Evolutionary conservation across 2,113 vertebrate genomes (phyloP), one percentile per base, ranked within the genome.

Genomic region (Gadus chalcogrammus): DNA sequence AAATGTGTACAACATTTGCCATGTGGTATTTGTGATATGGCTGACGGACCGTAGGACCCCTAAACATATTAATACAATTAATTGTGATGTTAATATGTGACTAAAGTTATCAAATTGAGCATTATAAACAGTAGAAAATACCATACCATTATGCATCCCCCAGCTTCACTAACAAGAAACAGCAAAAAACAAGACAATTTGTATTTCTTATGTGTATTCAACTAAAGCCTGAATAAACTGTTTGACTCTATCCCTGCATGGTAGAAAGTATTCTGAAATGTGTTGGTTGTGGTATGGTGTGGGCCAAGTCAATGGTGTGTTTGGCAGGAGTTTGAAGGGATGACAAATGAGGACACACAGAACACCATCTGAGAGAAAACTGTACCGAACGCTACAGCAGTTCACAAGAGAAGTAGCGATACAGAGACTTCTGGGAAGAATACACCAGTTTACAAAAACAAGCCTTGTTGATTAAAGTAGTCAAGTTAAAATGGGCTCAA

Each of bases 311-410:
- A 3, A n/a, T 28, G 0, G 59, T 62, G 58, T 17, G 38, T 76
- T 68, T 90, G 84, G 80, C 83, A 88, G 82, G 65, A 79, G 75
- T 73, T 75, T 74, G 74, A 83, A 69, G 85, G 76, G 83, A 88
- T 83, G 83, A 85, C 79, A 82, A 85, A 88, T 71, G 83, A 87
- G 80, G 81, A 84, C 66, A 56, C 20, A 58, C 81, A 71, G 75
- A 85, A 79, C 73, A 60, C 69, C 18, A 59, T 82, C 79, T 71
- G 64, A 77, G 70, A 79, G 76, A 61, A 65, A 77, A 73, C 60
- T 6, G 59, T 22, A 65, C 48, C 62, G 70, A 78, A 81, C 31
- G 62, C 74, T 55, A 67, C 79, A 68, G 65, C 27, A 71, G 71
- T 78, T 75, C 76, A 72, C 8, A 48, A 48, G 42, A 12, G 42